Conservation (phyloP, 2,797 vertebrate genomes). For the Serranus cabrilla region DNA sequence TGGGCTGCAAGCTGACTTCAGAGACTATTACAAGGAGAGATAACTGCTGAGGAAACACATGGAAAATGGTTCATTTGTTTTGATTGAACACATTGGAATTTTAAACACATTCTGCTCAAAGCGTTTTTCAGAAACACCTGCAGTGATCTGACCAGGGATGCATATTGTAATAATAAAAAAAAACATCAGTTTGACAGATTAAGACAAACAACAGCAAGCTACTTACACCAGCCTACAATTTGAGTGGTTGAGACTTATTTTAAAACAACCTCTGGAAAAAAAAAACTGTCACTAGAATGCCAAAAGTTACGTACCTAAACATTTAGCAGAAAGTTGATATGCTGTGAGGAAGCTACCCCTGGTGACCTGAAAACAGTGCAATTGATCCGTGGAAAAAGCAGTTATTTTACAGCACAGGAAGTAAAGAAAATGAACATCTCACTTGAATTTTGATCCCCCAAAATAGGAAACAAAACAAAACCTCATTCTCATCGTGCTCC, state of each 20-base stretch:
- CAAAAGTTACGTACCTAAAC: slow-evolving; percentile 56
- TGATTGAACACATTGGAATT: slow-evolving; percentile 34
- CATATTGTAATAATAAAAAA: slow-evolving; percentile 42
- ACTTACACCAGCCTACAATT: slow-evolving; percentile 52
- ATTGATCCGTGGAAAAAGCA: slow-evolving; percentile 58
- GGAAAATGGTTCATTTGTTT: slow-evolving; percentile 12
- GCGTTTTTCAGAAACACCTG: slow-evolving; percentile 27
- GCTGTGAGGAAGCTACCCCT: slow-evolving; percentile 50
- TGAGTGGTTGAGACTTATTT: slow-evolving; percentile 48
- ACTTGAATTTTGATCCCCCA: slow-evolving; percentile 49
- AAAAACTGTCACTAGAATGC: slow-evolving; percentile 71
- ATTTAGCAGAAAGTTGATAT: slow-evolving; percentile 56
- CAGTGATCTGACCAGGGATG: slow-evolving; percentile 40
- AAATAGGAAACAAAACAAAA: slow-evolving; percentile 60
- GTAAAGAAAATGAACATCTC: slow-evolving; percentile 56
- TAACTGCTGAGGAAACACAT: slow-evolving; percentile 16
- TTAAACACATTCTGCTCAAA: slow-evolving; percentile 28
- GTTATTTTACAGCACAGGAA: slow-evolving; percentile 67
- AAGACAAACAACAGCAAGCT: slow-evolving; percentile 52
- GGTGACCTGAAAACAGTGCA: slow-evolving; percentile 44
- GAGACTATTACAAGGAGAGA: slow-evolving; percentile 28
- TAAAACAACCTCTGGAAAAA: slow-evolving; percentile 42
- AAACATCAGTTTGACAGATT: slow-evolving; percentile 24
- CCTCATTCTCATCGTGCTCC: slow-evolving; percentile 47
- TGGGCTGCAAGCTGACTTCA: slow-evolving; percentile 18